Evolutionary conservation across 2,888 invertebrate species (phyloP).

Genomic region (Hybos culiciformis): DNA sequence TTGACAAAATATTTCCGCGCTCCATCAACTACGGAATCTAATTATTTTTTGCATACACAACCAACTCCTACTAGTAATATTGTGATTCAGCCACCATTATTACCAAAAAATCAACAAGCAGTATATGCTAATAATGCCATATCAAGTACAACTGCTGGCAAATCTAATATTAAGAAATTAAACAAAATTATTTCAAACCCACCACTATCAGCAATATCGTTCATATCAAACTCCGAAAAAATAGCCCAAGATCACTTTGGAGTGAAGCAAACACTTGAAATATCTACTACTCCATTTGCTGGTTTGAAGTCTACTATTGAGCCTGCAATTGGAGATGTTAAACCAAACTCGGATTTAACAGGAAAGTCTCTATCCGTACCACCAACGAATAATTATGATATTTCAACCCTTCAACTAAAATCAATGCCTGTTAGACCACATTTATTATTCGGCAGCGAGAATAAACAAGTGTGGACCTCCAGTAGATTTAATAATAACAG

Average conservation of each 20-base stretch:
- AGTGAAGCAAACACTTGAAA: background rate
- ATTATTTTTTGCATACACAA: constrained; percentile 6
- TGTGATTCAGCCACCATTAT: constrained; percentile 9
- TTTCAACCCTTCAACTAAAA: too few relatives aligned
- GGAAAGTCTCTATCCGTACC: too few relatives aligned
- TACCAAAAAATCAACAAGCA: background rate
- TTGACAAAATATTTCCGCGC: constrained; percentile 26
- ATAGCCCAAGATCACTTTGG: constrained; percentile 27
- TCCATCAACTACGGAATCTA: constrained; percentile 16
- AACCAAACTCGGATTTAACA: background rate
- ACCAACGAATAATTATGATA: too few relatives aligned
- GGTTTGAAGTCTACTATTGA: constrained; percentile 10
- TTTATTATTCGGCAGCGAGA: background rate
- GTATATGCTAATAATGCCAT: background rate
- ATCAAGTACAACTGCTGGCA: too few relatives aligned
- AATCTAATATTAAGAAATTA: too few relatives aligned
- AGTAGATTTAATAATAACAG: constrained; percentile 3
- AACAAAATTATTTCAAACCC: constrained; percentile 18
- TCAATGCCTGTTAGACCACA: too few relatives aligned
- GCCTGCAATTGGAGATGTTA: constrained; percentile 7
- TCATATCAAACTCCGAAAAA: too few relatives aligned
- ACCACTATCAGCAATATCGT: constrained; percentile 23
- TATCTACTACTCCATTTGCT: constrained; percentile 8
- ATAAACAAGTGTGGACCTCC: background rate
- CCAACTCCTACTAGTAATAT: background rate